Percentiles rank a stretch among this genome's conserved stretches.
Evolutionary conservation across 2,797 vertebrate genomes (phyloP).

Genomic region (Onychomys arenicola): DNA sequence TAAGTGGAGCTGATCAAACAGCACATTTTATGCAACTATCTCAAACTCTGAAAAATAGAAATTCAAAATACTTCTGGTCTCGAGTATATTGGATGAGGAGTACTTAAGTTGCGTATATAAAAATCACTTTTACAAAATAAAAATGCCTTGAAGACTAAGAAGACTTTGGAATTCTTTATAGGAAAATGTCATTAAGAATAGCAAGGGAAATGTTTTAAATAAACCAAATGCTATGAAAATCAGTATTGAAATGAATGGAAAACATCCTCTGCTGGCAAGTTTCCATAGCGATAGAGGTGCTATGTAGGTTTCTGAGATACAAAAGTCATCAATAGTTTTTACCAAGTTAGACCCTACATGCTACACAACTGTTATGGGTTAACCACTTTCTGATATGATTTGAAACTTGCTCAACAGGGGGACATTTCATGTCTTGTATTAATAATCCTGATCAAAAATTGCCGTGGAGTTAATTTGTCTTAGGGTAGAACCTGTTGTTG

Average conservation of each 20-base stretch:
- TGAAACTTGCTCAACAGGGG: background rate
- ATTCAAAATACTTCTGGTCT: background rate
- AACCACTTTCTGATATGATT: background rate
- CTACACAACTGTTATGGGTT: background rate
- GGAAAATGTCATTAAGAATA: conserved; percentile 17
- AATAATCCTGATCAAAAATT: background rate
- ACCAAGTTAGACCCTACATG: background rate
- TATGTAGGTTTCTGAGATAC: background rate
- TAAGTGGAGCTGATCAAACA: background rate
- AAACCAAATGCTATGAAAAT: conserved; percentile 18
- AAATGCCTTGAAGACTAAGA: conserved; percentile 28
- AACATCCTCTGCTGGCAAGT: background rate
- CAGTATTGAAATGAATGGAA: background rate
- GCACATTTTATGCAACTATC: background rate
- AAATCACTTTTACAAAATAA: conserved; percentile 56
- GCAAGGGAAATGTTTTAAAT: conserved; percentile 17
- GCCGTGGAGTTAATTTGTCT: background rate
- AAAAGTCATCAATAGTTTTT: background rate
- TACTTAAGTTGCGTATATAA: background rate
- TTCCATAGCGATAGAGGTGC: background rate
- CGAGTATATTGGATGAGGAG: background rate
- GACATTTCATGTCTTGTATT: background rate
- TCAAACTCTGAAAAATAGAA: background rate
- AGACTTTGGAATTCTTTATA: conserved; percentile 35
- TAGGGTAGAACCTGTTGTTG: background rate